Evolutionary conservation across 2,113 vertebrate genomes (phyloP), one percentile per base, ranked within the genome.

Genomic region (Chinchilla lanigera): DNA sequence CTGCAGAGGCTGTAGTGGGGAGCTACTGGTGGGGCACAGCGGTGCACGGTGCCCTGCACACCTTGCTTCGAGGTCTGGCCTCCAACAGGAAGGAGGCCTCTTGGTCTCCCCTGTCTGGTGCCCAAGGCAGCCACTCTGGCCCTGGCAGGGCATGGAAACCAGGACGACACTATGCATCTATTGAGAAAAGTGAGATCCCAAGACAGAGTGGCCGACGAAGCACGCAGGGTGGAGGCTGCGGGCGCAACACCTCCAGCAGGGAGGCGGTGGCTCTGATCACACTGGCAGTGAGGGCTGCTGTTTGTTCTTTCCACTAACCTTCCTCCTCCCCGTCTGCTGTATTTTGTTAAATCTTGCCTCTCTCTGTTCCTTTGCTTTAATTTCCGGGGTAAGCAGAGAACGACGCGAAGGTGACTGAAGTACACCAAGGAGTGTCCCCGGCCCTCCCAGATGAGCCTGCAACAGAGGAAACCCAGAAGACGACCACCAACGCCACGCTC

Each of bases 1-100:
- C 61, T 41, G 8, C 4, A 38, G 16, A 78, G 41, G 86, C 35
- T 3, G 5, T 4, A n/a, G n/a, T n/a, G 3, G n/a, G 35, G 67
- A 41, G 33, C 24, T 13, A 2, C 52, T 13, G 35, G 26, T 0
- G 11, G 52, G 26, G 67, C 67, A 22, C n/a, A 38, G 35, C 4
- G 1, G 30, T 7, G n/a, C 0, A 44, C 9, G 17, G 33, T 16
- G 12, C 30, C 3, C 58, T n/a, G 26, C n/a, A 24, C 10, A 35
- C 67, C 44, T 41, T 5, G 14, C 0, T 4, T 19, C 5, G 3
- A 17, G 6, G 2, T 1, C 3, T 7, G 3, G 56, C 16, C 44
- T 38, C 47, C n/a, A 77, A 38, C 19, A 44, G 80, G 10, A 89
- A 54, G 50, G 14, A 28, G 2, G 44, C 12, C 4, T 44, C 38